phyloP scores from a whole-genome alignment of 2,888 invertebrate genomes.

The Noctua janthe region DNA sequence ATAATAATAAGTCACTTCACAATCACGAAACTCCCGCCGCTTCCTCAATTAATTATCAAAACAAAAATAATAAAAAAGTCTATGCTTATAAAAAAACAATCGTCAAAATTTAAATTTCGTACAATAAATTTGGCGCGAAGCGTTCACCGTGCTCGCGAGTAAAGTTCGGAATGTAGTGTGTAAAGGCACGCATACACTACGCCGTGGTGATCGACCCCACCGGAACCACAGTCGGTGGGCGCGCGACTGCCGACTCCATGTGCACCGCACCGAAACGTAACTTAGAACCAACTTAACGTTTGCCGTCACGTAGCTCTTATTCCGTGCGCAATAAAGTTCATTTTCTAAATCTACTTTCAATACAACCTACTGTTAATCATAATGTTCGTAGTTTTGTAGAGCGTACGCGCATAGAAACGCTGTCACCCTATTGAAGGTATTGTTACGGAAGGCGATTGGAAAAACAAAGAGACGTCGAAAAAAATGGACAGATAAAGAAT shows the following conservation, averaged over 20 bases:
- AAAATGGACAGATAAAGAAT: constrained; percentile 77
- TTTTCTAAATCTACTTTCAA: constrained; percentile 54
- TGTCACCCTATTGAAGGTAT: constrained; percentile 83
- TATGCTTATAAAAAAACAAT: constrained; percentile 38
- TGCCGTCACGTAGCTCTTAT: constrained; percentile 57
- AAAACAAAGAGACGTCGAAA: constrained; percentile 78
- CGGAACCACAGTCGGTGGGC: constrained; percentile 90
- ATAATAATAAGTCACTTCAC: constrained; percentile 59
- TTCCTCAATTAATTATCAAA: constrained; percentile 11
- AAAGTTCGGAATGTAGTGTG: constrained; percentile 78
- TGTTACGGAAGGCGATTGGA: constrained; percentile 81
- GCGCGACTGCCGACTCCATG: constrained; percentile 87
- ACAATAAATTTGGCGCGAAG: constrained; percentile 80
- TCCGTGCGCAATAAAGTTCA: constrained; percentile 50
- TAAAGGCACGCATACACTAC: constrained; percentile 83
- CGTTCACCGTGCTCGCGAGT: constrained; percentile 76
- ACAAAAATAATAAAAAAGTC: constrained; percentile 20
- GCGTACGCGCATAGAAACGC: constrained; percentile 86
- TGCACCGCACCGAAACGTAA: constrained; percentile 88
- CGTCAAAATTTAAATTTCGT: constrained; percentile 64
- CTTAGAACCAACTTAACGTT: constrained; percentile 73
- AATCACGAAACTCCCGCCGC: constrained; percentile 26
- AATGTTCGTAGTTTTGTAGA: constrained; percentile 86
- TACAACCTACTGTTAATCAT: constrained; percentile 75
- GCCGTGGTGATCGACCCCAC: constrained; percentile 89